phyloP scores from a whole-genome alignment of 2,888 invertebrate species.

The Carpatolechia fugitivella region DNA sequence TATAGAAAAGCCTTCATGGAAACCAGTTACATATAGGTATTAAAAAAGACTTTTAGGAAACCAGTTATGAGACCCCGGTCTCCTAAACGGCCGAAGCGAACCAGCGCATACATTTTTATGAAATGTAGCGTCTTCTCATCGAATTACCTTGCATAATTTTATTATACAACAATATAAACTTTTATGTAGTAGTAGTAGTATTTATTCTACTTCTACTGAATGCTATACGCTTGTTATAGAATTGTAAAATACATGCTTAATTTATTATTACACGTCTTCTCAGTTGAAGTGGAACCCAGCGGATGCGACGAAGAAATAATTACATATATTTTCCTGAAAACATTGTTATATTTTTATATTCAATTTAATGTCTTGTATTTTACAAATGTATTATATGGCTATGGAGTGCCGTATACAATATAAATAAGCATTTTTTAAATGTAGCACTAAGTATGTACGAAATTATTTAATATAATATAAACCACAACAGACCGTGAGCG shows the following conservation, averaged over 20 bases:
- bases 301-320: conserved; percentile 44
- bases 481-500: too few species aligned
- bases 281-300: conserved; percentile 44
- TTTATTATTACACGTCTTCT: conserved; percentile 32
- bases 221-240: conserved; percentile 1
- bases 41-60: too few species aligned
- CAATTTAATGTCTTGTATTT: not conserved
- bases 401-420: too few species aligned
- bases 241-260: conserved; percentile 25
- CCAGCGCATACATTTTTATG: too few species aligned
- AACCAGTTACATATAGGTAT: too few species aligned
- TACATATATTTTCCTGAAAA: conserved; percentile 70
- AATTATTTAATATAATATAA: too few species aligned
- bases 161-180: not conserved
- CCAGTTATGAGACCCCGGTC: too few species aligned
- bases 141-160: not conserved
- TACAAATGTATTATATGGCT: not conserved
- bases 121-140: not conserved
- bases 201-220: conserved; percentile 6
- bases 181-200: not conserved
- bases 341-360: conserved; percentile 9
- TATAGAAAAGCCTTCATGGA: too few species aligned
- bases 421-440: too few species aligned
- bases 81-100: too few species aligned
- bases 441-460: too few species aligned